Percentiles rank a stretch among this genome's conserved stretches.
Conservation (phyloP, 2,888 invertebrate species). For the Nezara viridula region DNA sequence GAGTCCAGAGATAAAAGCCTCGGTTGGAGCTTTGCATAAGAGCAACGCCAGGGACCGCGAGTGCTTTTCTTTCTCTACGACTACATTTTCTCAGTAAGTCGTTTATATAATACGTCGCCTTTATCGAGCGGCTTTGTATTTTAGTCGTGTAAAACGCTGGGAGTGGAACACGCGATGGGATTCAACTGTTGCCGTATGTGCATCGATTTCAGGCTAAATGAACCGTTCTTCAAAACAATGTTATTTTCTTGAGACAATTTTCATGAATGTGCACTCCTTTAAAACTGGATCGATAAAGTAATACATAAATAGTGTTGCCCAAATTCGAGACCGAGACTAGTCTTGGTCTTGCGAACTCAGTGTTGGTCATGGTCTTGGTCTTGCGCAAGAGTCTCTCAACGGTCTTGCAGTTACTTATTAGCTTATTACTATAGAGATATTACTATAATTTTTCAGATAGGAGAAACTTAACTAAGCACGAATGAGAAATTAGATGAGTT, state of each 20-base stretch:
- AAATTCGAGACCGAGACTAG: no score
- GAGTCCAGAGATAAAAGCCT: neutral
- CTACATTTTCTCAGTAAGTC: neutral
- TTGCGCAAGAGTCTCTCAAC: no score
- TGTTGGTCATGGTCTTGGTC: no score
- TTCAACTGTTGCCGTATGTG: slow-evolving; percentile 28
- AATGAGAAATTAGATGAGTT: no score
- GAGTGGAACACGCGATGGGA: neutral
- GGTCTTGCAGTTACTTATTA: no score
- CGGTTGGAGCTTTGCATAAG: slow-evolving; percentile 6
- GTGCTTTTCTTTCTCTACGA: neutral
- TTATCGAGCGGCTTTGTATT: slow-evolving; percentile 22
- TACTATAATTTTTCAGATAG: no score
- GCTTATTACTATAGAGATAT: no score
- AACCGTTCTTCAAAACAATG: neutral
- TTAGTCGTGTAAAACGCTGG: slow-evolving; percentile 24
- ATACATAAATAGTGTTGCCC: no score
- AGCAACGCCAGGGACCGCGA: neutral
- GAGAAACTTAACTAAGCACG: no score
- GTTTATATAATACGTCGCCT: slow-evolving; percentile 3
- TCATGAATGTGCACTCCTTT: neutral
- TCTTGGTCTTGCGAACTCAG: no score
- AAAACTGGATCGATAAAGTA: neutral
- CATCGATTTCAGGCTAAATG: slow-evolving; percentile 14
- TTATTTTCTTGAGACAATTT: neutral